Evolutionary conservation across 23 tunicate genomes (phyloP), one percentile per base, ranked within the genome.

Genomic region (Ciona savignyi): DNA sequence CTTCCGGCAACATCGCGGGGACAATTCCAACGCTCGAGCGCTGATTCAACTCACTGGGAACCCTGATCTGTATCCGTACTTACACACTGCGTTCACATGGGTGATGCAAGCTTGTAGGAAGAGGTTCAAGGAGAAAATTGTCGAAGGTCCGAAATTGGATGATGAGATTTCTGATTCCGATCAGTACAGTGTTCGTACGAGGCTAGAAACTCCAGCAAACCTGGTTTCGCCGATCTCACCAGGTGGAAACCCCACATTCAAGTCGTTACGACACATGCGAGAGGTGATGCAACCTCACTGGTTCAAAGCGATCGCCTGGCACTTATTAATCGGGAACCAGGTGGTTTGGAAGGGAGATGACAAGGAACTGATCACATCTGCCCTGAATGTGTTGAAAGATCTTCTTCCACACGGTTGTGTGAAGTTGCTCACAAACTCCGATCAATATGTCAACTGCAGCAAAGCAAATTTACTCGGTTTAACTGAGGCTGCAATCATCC

Each of bases 71-170:
- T 89, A 82, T 71, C 32, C 77, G 23, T 89, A 89, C 68, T 73
- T 89, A 24, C 96, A 89, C 66, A 71, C 85, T 11, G 80, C 88
- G 0, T 89, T 89, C 51, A 78, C 88, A 6, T 89, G 96, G 96
- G 48, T 89, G 1, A 79, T 89, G 77, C 64, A 84, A 66, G 80
- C 83, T 0, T 73, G 85, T 29, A 80, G 62, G 23, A 62, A 78
- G 68, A 73, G 96, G 24, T 66, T 87, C 74, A 77, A 89, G 30
- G 96, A 89, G 63, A 67, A 66, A 15, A 60, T 89, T 42, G 23
- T 35, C 15, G 66, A 35, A 25, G 84, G 71, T 0, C 68, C 78
- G 22, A 73, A 84, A 42, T 63, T 72, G 29, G 81, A 83, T 30
- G 87, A 83, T 26, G 81, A 75, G 21, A 62, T 83, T 60, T 76